Evolutionary conservation across 2,113 vertebrate species (phyloP), one percentile per base, ranked within the genome.

Genomic region (Anas platyrhynchos): DNA sequence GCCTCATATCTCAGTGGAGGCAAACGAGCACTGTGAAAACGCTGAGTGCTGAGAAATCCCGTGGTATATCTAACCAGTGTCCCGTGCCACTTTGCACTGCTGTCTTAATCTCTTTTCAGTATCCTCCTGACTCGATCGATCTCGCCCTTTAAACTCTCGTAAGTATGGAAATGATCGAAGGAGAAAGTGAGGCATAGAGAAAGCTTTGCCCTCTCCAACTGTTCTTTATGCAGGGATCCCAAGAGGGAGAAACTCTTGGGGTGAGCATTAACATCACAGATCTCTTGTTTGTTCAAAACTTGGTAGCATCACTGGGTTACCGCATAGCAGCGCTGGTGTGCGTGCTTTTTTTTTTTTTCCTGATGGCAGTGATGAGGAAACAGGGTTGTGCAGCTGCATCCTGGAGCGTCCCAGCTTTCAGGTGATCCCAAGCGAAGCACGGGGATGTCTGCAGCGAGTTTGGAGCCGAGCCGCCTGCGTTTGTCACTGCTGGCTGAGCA

Each of bases 261-360:
- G 5, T 89, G 31, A 21, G 20, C 66, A 41, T 21, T 29, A 26
- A 46, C 20, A 3, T n/a, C 1, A 10, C 32, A 23, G 58, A 84
- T 54, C 9, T 32, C 6, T 52, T 52, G 3, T 7, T 63, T 86
- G 32, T 48, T 81, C 54, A 80, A 43, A 93, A 16, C 20, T 52
- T 32, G 26, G 23, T 12, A 2, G 0, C 58, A 8, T 8, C 8
- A 1, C 7, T 62, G 65, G 58, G 26, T 56, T 93, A 12, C 25
- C 1, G 0, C 10, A 0, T 34, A 1, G 29, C 22, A 43, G 29
- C 38, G 23, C 50, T 69, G 48, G 18, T 0, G 0, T 41, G 50
- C 9, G 3, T 0, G 4, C 43, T 81, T 58, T 36, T 71, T 46
- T 48, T 46, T 46, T 48, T 46, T 20, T 48, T 9, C 46, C 46